phyloP scores from a whole-genome alignment of 2,888 invertebrate genomes.

The Chalcosyrphus nemorum region DNA sequence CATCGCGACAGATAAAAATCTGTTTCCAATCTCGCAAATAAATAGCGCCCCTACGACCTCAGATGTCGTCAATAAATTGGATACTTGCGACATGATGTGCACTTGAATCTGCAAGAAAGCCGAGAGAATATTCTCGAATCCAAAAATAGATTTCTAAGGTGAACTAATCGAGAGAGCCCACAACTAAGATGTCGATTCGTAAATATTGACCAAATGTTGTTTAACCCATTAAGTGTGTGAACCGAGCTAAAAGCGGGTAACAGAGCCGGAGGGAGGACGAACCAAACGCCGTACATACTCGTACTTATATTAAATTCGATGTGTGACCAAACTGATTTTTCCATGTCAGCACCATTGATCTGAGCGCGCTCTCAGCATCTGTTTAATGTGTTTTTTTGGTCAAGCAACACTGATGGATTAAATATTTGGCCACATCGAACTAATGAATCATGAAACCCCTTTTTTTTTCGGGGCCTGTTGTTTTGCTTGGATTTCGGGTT shows the following conservation, averaged over 20 bases:
- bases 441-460: conserved; percentile 64
- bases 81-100: conserved; percentile 12
- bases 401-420: conserved; percentile 66
- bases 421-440: conserved; percentile 65
- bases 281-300: not conserved
- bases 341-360: conserved; percentile 61
- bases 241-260: not conserved
- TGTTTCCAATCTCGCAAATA: conserved; percentile 62
- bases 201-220: conserved; percentile 64
- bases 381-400: conserved; percentile 68
- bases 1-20: conserved; percentile 54
- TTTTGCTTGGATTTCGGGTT: conserved; percentile 28
- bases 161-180: conserved; percentile 6
- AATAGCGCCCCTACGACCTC: conserved; percentile 54
- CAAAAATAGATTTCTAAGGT: conserved; percentile 22
- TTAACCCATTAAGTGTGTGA: conserved; percentile 57
- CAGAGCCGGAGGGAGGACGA: not conserved
- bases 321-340: conserved; percentile 61
- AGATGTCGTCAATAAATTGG: conserved; percentile 62
- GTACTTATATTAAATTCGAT: conserved; percentile 24
- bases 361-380: conserved; percentile 53
- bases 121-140: not conserved
- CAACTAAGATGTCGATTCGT: conserved; percentile 9
- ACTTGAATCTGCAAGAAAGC: not conserved
- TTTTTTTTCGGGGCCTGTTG: conserved; percentile 33